A percentile compares a stretch with the other conserved stretches of the same genome.
Evolutionary conservation across 2,113 vertebrate genomes (phyloP).

Genomic region (Choloepus hoffmanni): DNA sequence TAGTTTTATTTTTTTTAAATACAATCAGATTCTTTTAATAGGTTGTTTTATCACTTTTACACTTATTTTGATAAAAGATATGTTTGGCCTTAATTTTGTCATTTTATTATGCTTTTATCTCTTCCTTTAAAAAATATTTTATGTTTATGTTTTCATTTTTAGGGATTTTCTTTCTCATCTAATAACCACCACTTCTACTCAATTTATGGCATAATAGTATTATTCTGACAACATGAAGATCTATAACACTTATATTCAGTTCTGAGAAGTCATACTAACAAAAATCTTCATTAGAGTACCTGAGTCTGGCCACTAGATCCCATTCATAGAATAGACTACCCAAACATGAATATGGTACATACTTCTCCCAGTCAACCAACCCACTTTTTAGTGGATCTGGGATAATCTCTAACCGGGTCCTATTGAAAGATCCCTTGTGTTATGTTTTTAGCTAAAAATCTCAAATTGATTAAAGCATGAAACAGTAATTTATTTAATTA

Average conservation of each 20-base stretch:
- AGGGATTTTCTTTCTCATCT: conserved; percentile 28
- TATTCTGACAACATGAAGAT: not conserved
- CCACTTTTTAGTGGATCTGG: not conserved
- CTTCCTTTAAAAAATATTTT: conserved; percentile 17
- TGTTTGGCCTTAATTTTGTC: conserved; percentile 19
- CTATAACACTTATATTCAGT: not conserved
- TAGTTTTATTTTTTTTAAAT: not conserved
- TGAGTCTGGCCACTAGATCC: not conserved
- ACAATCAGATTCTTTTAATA: not conserved
- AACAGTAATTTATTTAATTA: not conserved
- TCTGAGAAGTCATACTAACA: not conserved
- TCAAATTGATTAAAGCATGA: conserved; percentile 3
- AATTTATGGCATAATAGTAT: not conserved
- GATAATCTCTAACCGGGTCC: not conserved
- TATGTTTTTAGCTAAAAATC: conserved; percentile 30
- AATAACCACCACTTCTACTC: conserved; percentile 4
- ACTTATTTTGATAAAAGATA: conserved; percentile 50
- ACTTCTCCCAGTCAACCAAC: not conserved
- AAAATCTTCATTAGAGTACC: not conserved
- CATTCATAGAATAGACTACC: not conserved
- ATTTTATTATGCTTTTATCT: not conserved
- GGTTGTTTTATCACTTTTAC: not conserved
- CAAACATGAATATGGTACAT: not conserved
- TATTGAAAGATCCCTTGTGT: not conserved
- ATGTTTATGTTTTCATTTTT: not conserved